Percentiles rank a stretch among this genome's conserved stretches.
phyloP scores from a whole-genome alignment of 2,113 vertebrate species.

The Propithecus coquereli region DNA sequence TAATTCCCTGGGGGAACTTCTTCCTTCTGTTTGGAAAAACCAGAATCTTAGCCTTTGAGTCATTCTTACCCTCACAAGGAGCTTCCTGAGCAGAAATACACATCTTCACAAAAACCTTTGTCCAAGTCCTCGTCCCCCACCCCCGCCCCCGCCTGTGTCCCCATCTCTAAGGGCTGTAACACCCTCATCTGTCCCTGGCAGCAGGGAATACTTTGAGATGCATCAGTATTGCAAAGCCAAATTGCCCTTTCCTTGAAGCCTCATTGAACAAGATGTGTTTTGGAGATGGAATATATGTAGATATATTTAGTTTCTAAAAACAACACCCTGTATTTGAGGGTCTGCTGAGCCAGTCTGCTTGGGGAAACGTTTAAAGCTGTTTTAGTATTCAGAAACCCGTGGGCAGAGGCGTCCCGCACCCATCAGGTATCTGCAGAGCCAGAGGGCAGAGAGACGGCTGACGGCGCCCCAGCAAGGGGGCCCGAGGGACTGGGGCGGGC shows the following conservation, averaged over 20 bases:
- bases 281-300: background rate
- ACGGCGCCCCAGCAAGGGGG: accelerated
- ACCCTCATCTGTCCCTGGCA: background rate
- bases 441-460: accelerated
- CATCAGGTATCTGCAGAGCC: background rate
- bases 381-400: background rate
- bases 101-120: background rate
- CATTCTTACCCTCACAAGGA: background rate
- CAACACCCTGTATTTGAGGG: background rate
- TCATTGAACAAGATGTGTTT: slow-evolving; percentile 1
- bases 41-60: background rate
- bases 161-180: background rate
- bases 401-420: accelerated
- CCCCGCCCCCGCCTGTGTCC: accelerated
- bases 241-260: background rate
- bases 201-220: too few species aligned
- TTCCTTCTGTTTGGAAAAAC: background rate
- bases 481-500: accelerated
- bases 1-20: background rate
- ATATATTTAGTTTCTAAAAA: slow-evolving; percentile 28
- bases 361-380: too few species aligned
- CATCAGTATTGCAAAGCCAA: background rate
- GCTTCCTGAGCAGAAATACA: background rate
- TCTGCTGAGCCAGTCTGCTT: accelerated
- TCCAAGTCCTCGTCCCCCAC: accelerated